These are phyloP conservation scores for Papilio polyxenes DNA, from an alignment of 1,140 invertebrate species.

Conservation along the genomic window DNA sequence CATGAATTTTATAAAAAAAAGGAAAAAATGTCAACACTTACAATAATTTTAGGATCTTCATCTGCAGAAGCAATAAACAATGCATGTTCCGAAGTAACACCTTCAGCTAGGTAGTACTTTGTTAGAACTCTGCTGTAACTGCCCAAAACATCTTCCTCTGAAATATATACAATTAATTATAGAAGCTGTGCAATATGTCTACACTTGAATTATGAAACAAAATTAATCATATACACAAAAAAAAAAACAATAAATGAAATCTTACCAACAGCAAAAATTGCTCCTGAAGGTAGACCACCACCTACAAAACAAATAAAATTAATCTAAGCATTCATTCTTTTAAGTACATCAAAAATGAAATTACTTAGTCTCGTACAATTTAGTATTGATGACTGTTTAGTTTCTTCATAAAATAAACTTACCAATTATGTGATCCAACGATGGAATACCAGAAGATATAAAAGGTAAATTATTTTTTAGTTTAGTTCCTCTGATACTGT, in stretches of 20 bases:
- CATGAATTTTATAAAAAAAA: neutral
- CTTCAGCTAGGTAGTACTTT: slow-evolving; percentile 93
- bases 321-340: slow-evolving; percentile 4
- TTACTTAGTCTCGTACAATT: neutral
- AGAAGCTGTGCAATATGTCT: neutral
- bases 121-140: slow-evolving; percentile 87
- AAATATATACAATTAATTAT: slow-evolving; percentile 47
- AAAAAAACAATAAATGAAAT: slow-evolving; percentile 35
- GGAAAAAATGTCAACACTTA: slow-evolving; percentile 51
- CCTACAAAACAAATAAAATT: slow-evolving; percentile 72
- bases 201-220: neutral
- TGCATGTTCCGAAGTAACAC: slow-evolving; percentile 86
- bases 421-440: slow-evolving; percentile 85
- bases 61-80: slow-evolving; percentile 88
- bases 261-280: slow-evolving; percentile 81
- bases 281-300: slow-evolving; percentile 81
- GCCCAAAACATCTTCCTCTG: slow-evolving; percentile 90
- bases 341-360: neutral
- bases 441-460: slow-evolving; percentile 85
- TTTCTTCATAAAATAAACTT: slow-evolving; percentile 39
- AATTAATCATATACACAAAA: neutral
- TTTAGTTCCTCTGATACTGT: slow-evolving; percentile 65
- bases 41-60: slow-evolving; percentile 83
- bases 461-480: slow-evolving; percentile 69
- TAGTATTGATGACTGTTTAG: neutral